A percentile compares a stretch with the other conserved stretches of the same genome.
These are phyloP conservation scores for Drosophila borealis DNA, from an alignment of 2,888 invertebrate genomes.

Conservation along the genomic window DNA sequence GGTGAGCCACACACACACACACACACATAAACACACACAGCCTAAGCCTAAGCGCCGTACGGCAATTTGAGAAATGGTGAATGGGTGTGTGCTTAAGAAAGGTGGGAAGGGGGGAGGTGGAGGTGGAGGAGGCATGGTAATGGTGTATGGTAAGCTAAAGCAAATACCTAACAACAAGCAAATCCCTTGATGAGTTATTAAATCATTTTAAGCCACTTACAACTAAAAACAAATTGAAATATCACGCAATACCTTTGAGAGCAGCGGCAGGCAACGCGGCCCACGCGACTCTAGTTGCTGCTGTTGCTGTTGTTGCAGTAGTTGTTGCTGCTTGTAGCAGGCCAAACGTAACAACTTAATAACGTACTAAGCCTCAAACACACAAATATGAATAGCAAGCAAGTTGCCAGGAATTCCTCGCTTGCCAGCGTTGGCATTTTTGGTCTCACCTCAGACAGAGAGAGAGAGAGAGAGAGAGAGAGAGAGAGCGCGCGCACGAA, in stretches of 20 bases:
- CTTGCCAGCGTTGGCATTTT: slow-evolving; percentile 66
- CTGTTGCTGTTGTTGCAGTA: slow-evolving; percentile 28
- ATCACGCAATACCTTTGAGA: slow-evolving; percentile 81
- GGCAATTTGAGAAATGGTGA: slow-evolving; percentile 22
- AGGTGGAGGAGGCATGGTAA: not conserved
- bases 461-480: not conserved
- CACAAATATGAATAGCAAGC: slow-evolving; percentile 80
- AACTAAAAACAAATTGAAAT: slow-evolving; percentile 82
- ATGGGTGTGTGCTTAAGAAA: not conserved
- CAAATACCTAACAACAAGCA: slow-evolving; percentile 77
- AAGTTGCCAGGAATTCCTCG: slow-evolving; percentile 52
- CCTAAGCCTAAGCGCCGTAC: slow-evolving; percentile 25
- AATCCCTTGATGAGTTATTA: slow-evolving; percentile 82
- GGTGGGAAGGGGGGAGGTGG: slow-evolving; percentile 9
- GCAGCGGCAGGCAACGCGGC: slow-evolving; percentile 38
- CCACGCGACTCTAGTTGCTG: slow-evolving; percentile 61
- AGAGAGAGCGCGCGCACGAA: not conserved
- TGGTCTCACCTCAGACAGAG: slow-evolving; percentile 65
- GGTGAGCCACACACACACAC: slow-evolving; percentile 21
- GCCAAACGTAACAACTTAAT: slow-evolving; percentile 80
- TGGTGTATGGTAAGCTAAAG: slow-evolving; percentile 56
- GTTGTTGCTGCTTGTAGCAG: slow-evolving; percentile 68
- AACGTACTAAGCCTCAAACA: slow-evolving; percentile 81
- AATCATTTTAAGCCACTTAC: slow-evolving; percentile 83
- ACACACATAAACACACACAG: not conserved